These are phyloP conservation scores for Pygmarrhopalites habei DNA, from an alignment of 1,140 invertebrate genomes.

Conservation along the genomic window DNA sequence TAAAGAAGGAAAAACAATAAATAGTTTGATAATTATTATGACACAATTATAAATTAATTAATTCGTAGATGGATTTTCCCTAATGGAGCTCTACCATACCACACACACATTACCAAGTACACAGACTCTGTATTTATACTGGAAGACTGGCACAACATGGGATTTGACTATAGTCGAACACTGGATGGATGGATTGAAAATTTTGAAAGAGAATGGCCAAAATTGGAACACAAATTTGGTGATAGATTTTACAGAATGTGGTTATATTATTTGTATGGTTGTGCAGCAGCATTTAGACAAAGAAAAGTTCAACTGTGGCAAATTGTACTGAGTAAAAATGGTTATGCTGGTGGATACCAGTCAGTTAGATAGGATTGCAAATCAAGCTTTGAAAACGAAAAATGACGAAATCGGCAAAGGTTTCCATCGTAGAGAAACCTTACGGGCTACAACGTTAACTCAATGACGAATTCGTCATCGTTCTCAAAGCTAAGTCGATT, in stretches of 20 bases:
- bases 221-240: conserved; percentile 2
- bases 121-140: conserved; percentile 28
- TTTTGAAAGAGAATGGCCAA: conserved; percentile 16
- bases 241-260: conserved; percentile 24
- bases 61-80: too few species aligned
- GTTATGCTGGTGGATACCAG: conserved; percentile 16
- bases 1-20: too few species aligned
- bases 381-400: too few species aligned
- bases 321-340: conserved; percentile 23
- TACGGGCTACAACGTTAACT: too few species aligned
- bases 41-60: too few species aligned
- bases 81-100: conserved; percentile 21
- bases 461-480: too few species aligned
- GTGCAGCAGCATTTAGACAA: conserved; percentile 10
- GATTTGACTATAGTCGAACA: conserved; percentile 10
- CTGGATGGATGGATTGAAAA: conserved; percentile 15
- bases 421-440: too few species aligned
- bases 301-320: conserved; percentile 20
- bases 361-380: conserved; percentile 12
- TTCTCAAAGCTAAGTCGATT: too few species aligned
- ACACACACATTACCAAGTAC: conserved; percentile 10
- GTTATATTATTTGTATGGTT: conserved; percentile 13
- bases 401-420: too few species aligned
- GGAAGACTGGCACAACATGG: conserved; percentile 27
- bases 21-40: too few species aligned